These are phyloP conservation scores for Pangasius sanitwongsei DNA, from an alignment of 2,797 vertebrate genomes.

Conservation along the genomic window DNA sequence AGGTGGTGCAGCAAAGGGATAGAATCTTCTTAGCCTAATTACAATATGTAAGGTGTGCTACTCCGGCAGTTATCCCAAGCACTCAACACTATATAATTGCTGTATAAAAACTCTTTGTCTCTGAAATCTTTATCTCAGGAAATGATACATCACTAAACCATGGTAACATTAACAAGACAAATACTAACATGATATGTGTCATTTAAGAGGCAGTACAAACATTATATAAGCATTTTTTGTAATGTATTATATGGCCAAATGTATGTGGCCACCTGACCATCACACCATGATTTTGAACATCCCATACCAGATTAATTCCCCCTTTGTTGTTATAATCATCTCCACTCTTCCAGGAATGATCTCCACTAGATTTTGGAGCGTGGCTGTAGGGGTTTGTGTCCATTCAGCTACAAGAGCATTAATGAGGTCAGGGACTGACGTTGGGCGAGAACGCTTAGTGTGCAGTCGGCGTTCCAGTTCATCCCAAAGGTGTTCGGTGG, in stretches of 20 bases:
- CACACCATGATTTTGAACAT: not conserved
- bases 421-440: not conserved
- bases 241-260: not conserved
- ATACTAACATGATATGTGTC: not conserved
- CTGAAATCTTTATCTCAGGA: not conserved
- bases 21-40: not conserved
- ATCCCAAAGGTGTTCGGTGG: not conserved
- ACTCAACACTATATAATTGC: not conserved
- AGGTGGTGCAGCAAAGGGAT: not conserved
- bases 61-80: not conserved
- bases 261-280: not conserved
- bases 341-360: not conserved
- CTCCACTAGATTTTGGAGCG: not conserved
- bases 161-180: not conserved
- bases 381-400: not conserved
- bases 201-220: not conserved
- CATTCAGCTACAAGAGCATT: not conserved
- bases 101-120: not conserved
- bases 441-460: too few relatives aligned
- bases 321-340: not conserved
- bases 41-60: not conserved
- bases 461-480: not conserved
- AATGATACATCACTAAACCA: not conserved
- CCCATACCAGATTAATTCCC: not conserved
- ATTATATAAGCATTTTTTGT: not conserved